phyloP scores from a whole-genome alignment of 2,888 invertebrate genomes.

The Rutpela maculata region DNA sequence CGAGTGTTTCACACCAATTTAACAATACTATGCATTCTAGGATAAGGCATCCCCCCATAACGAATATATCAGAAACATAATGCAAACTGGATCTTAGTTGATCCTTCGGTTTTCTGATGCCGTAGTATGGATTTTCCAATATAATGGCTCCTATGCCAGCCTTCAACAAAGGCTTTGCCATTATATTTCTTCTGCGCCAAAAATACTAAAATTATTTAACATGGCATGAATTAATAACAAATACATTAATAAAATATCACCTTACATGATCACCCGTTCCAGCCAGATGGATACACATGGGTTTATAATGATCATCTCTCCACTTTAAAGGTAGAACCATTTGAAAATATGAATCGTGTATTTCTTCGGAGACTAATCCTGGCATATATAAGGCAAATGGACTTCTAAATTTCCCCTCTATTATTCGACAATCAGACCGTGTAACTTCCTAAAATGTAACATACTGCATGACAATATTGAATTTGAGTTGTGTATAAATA shows the following conservation, averaged over 20 bases:
- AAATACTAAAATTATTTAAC: slow-evolving; percentile 81
- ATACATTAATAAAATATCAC: slow-evolving; percentile 36
- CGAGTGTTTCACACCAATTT: slow-evolving; percentile 94
- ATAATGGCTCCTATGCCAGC: slow-evolving; percentile 96
- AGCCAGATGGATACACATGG: slow-evolving; percentile 95
- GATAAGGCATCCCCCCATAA: slow-evolving; percentile 98
- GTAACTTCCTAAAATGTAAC: slow-evolving; percentile 80
- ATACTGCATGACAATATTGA: slow-evolving; percentile 36
- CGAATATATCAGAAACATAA: slow-evolving; percentile 98
- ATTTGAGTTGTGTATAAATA: neutral
- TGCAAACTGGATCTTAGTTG: slow-evolving; percentile 93
- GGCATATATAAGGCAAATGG: slow-evolving; percentile 90
- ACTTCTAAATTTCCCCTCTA: slow-evolving; percentile 92
- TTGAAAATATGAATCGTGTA: slow-evolving; percentile 90
- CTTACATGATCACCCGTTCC: slow-evolving; percentile 98
- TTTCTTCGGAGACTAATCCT: slow-evolving; percentile 89
- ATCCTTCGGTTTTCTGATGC: slow-evolving; percentile 89
- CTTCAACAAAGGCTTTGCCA: slow-evolving; percentile 93
- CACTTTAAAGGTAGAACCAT: slow-evolving; percentile 89
- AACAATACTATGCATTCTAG: slow-evolving; percentile 94
- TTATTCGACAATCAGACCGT: slow-evolving; percentile 82
- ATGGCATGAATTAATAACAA: slow-evolving; percentile 37
- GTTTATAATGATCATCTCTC: slow-evolving; percentile 81
- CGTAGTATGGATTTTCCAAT: slow-evolving; percentile 98
- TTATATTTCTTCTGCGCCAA: slow-evolving; percentile 91